These are phyloP conservation scores for Micronycteris hirsuta DNA, from an alignment of 2,113 vertebrate genomes.

Conservation along the genomic window DNA sequence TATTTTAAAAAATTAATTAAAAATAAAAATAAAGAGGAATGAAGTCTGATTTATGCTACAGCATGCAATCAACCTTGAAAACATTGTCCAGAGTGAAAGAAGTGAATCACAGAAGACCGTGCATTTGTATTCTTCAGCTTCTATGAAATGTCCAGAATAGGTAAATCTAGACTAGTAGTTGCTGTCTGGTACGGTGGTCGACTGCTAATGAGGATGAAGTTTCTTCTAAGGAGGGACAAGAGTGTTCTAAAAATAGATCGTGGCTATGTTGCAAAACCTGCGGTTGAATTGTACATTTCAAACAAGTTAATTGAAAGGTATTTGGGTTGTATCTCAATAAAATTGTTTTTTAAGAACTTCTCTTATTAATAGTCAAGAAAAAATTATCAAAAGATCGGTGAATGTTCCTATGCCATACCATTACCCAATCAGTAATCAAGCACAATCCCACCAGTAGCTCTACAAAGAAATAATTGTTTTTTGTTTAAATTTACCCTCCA, in stretches of 20 bases:
- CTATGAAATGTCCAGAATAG: not conserved
- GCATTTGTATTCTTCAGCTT: not conserved
- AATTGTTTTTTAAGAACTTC: not conserved
- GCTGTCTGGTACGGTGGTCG: not conserved
- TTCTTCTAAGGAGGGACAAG: not conserved
- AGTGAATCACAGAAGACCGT: not conserved
- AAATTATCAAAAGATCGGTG: not conserved
- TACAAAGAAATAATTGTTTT: conserved; percentile 26
- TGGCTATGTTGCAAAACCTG: not conserved
- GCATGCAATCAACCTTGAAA: not conserved
- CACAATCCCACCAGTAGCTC: not conserved
- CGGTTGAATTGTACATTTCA: not conserved
- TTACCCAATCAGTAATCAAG: not conserved
- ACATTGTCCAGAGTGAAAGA: not conserved
- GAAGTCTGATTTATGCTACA: not conserved
- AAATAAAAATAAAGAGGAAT: not conserved
- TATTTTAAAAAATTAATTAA: not conserved
- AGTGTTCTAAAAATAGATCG: not conserved
- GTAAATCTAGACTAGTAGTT: not conserved
- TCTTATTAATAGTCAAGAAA: conserved; percentile 1
- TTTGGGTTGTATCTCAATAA: not conserved
- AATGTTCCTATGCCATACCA: not conserved
- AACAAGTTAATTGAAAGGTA: not conserved
- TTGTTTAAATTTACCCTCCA: not conserved
- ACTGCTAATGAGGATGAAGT: not conserved